Evolutionary conservation across 1,140 invertebrate genomes (phyloP), one percentile per base, ranked within the genome.

Genomic region (Orius laevigatus): DNA sequence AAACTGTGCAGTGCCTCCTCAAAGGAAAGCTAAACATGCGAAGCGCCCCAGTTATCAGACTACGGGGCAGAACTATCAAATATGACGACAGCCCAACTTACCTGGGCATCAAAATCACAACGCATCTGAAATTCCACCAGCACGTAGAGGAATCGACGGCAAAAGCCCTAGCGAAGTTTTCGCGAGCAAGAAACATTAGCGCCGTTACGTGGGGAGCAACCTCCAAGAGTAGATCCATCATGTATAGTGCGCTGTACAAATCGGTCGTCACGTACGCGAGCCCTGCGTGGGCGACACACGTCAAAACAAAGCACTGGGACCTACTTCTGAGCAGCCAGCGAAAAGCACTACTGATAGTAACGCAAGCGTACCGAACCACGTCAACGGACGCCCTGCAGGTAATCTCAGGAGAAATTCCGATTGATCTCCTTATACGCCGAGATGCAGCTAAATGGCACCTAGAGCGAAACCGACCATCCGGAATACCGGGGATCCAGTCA

Each of bases 201-300:
- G 33, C 45, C 2, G 50, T 51, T 16, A 44, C 48, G 5, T 31
- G 41, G 11, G 49, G 45, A 2, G 46, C 49, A 3, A 34, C 39
- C 8, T 16, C 31, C 4, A 4, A 16, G 12, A 51, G 48, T 16
- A 36, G 58, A 15, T 44, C 49, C 16, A 32, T 58, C 8, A 42
- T 60, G 11, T 52, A 51, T 43, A 41, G 50, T n/a, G 53, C 33
- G 8, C 33, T 57, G 1, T 49, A 44, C 2, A 20, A 56, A 8
- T 58, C 58, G 5, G 35, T 55, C 8, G 15, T 61, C 39, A 48
- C 58, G 2, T 58, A 59, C 31, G 58, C 48, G 5, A 48, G 53
- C 16, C 51, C 55, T 19, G 34, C 57, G 16, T 60, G 52, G 55
- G 18, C 48, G 1, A 47, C 54, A 5, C 40, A 53, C 1, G 36